Evolutionary conservation across 2,888 invertebrate genomes (phyloP), one percentile per base, ranked within the genome.

Genomic region (Lutraria lutraria): DNA sequence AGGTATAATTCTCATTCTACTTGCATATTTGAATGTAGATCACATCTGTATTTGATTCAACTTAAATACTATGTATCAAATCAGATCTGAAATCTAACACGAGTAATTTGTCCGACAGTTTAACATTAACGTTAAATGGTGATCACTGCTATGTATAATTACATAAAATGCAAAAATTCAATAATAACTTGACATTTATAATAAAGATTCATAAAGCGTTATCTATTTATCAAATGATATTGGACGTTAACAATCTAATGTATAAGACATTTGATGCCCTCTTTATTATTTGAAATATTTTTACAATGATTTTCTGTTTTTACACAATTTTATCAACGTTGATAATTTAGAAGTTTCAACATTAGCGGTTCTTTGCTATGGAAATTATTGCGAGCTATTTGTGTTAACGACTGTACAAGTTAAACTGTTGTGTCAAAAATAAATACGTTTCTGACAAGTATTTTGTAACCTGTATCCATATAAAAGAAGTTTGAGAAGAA

Each of bases 131-230:
- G 85, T 85, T 56, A 79, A 6, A 54, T 76, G 53, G 53, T 76
- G 29, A 76, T 29, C 29, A 76, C 29, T 25, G 43, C 72, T 21
- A 54, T 25, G 31, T n/a, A n/a, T 25, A 79, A 79, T 52, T 25
- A 79, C 21, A 31, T 79, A 54, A 85, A 76, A 79, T 85, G 56
- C 72, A 85, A 85, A 76, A 85, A 53, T 79, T 76, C 76, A 85
- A 85, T 79, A 31, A 79, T 85, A 21, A 85, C 53, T 53, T 85
- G 85, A 56, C 85, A 85, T 85, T 85, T 85, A 79, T 85, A 79
- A 21, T 68, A n/a, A 68, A 68, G 63, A 68, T 68, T 68, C 63
- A 68, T 12, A 25, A 68, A 68, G 25, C 63, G 63, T n/a, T 68
- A 68, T 68, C 63, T 68, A n/a, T 25, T 68, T 68, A 68, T 68